Evolutionary conservation across 1,140 invertebrate genomes (phyloP), one percentile per base, ranked within the genome.

Genomic region (Pentalonia nigronervosa): DNA sequence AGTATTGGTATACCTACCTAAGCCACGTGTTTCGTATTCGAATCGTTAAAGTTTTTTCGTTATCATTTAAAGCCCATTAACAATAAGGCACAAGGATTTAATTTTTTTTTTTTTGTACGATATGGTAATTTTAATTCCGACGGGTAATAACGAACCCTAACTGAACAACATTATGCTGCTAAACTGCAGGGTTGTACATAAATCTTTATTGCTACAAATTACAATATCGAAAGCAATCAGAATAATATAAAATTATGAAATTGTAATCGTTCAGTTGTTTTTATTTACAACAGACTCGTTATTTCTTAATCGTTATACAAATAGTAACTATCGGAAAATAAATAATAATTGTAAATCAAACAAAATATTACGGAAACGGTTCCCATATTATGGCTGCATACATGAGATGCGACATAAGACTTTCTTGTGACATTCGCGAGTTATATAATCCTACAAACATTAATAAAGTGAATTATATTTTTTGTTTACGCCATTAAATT

Each of bases 61-160:
- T 67, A 67, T 14, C 30, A 67, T n/a, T 76, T 76, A 34, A 76
- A 17, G 30, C 30, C 60, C n/a, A 76, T 76, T 76, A 76, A 76
- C n/a, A 76, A 76, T 76, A 76, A 30, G 11, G 50, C 50, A 50
- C 50, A 23, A 53, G 50, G 50, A 21, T 53, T 53, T 23, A 7
- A 53, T 53, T 53, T 53, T 53, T 53, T 53, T 53, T 53, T 53
- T 53, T 6, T 41, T 41, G 41, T 53, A 21, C 60, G n/a, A 76
- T 76, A 76, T 76, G 60, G 30, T 76, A 76, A 76, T 76, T 76
- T 76, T 76, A 76, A 76, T 76, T 76, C n/a, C n/a, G n/a, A 76
- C n/a, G 60, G 30, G 23, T 76, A 76, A 76, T n/a, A 76, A 6
- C 6, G 14, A n/a, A 76, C 60, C 30, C 14, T 76, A 76, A 76